Evolutionary conservation across 2,113 vertebrate species (phyloP), one percentile per base, ranked within the genome.

Genomic region (Microtus ochrogaster): DNA sequence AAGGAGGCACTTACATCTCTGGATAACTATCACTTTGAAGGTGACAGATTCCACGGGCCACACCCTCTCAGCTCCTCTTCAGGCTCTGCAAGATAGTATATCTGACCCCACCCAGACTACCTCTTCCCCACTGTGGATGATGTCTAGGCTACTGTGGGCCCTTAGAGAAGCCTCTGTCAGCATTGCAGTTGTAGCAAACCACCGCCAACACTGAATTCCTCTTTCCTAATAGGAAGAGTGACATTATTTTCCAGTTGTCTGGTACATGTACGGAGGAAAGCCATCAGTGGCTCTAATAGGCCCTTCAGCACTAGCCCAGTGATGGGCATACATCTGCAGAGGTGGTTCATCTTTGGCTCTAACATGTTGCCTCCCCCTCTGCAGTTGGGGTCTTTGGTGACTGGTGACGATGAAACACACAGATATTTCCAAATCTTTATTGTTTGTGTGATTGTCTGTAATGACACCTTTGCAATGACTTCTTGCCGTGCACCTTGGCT

Each of bases 171-270:
- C 28, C 9, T 58, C 91, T 52, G 52, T 85, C 92, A 88, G 61
- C 89, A 6, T 39, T 68, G 82, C 7, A 0, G 1, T 26, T 52
- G 24, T 85, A 66, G 68, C 58, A 47, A 89, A 8, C 87, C 66
- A 30, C 13, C 79, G 16, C 79, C 26, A 12, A 13, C 8, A 9
- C 8, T 47, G 81, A 77, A 88, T 78, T 84, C 74, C 84, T 92
- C 81, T 95, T 74, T 85, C 93, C 63, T 92, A 74, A 94, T 55
- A n/a, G 72, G 70, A 77, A 85, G 79, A 77, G 58, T 17, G 92
- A 83, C 95, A 52, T 90, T 63, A 44, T 85, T 82, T 94, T 90
- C 41, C 88, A 93, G 70, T n/a, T 21, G 70, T 22, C 94, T 61
- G 92, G 73, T 26, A 0, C 6, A 0, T 24, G n/a, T 14, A 66